phyloP scores from a whole-genome alignment of 2,888 invertebrate genomes.

The Lamproptera curius region DNA sequence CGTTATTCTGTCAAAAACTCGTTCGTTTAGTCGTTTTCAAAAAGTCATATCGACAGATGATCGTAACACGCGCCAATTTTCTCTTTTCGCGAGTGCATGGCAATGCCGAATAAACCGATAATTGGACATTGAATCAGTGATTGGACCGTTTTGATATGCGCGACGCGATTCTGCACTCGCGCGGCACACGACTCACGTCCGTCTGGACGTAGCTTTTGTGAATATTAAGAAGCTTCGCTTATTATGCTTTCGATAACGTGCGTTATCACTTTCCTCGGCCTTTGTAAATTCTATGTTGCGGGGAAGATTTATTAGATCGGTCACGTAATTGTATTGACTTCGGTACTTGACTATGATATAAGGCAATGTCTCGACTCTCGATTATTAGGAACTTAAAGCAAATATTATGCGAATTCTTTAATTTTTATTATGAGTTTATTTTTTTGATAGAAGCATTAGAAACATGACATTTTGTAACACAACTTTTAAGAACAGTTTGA shows the following conservation, averaged over 20 bases:
- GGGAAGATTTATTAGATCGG: no score
- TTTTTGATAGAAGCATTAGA: no score
- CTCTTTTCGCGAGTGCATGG: slow-evolving; percentile 12
- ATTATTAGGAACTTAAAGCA: no score
- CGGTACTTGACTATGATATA: no score
- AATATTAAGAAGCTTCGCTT: slow-evolving; percentile 42
- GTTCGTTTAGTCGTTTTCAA: no score
- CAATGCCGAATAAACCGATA: slow-evolving; percentile 19
- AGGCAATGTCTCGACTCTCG: no score
- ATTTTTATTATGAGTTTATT: no score
- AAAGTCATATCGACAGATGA: neutral
- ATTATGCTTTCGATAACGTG: slow-evolving; percentile 16
- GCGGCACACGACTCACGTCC: slow-evolving; percentile 73
- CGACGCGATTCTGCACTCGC: slow-evolving; percentile 39
- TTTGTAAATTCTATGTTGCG: neutral
- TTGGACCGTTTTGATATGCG: slow-evolving; percentile 47
- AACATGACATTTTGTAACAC: no score
- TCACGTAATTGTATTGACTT: no score
- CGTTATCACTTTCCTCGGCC: slow-evolving; percentile 11
- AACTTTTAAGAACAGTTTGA: no score
- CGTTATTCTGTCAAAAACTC: no score
- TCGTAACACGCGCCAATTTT: slow-evolving; percentile 25
- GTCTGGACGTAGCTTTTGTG: slow-evolving; percentile 42
- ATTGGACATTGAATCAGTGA: slow-evolving; percentile 28
- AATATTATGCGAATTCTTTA: no score